phyloP scores from a whole-genome alignment of 2,888 invertebrate genomes.

The Lottia scabra region DNA sequence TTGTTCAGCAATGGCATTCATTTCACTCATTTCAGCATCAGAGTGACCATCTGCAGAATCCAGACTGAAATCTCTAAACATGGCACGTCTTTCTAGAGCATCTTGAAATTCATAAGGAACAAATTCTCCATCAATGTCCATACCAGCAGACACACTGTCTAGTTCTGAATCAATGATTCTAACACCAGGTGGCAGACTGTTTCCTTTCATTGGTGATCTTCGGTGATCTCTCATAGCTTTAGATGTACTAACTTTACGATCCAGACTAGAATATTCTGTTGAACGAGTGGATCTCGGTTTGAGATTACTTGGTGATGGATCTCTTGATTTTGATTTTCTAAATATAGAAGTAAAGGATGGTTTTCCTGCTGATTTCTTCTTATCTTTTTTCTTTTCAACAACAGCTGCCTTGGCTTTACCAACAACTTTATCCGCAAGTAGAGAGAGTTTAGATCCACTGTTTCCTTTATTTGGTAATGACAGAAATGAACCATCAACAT shows the following conservation, averaged over 20 bases:
- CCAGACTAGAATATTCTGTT: conserved; percentile 56
- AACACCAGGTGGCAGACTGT: conserved; percentile 11
- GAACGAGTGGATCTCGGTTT: conserved; percentile 43
- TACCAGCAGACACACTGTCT: conserved; percentile 31
- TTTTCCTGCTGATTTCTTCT: conserved; percentile 69
- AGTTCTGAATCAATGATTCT: conserved; percentile 27
- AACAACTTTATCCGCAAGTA: conserved; percentile 59
- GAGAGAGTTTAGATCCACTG: conserved; percentile 52
- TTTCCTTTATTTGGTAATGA: conserved; percentile 76
- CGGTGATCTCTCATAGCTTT: conserved; percentile 19
- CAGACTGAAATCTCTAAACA: conserved; percentile 49
- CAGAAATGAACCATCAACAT: conserved; percentile 59
- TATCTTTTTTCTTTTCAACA: conserved; percentile 36
- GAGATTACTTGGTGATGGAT: conserved; percentile 55
- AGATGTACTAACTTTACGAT: conserved; percentile 40
- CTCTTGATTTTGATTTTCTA: conserved; percentile 71
- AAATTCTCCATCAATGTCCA: conserved; percentile 42
- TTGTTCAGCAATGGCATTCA: conserved; percentile 65
- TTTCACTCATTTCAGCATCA: conserved; percentile 59
- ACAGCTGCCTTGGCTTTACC: conserved; percentile 40
- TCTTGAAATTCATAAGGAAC: conserved; percentile 63
- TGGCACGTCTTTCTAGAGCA: conserved; percentile 44
- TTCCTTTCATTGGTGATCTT: conserved; percentile 27
- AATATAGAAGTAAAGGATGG: conserved; percentile 86
- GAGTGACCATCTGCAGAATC: conserved; percentile 59